These are phyloP conservation scores for Oscheius sp. DNA, from an alignment of 2,888 invertebrate species.

Conservation along the genomic window DNA sequence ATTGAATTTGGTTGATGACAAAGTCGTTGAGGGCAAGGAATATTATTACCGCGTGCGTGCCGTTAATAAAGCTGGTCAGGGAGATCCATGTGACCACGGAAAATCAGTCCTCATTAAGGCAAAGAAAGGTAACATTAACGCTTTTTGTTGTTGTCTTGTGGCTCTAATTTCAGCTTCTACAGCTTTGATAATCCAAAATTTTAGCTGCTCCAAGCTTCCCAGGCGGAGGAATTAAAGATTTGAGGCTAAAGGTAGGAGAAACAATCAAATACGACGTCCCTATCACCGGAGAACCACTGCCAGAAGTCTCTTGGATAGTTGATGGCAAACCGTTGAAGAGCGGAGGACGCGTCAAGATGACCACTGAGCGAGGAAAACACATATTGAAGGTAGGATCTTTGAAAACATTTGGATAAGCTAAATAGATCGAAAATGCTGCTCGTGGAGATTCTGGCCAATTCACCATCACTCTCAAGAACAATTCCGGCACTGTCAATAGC, in stretches of 20 bases:
- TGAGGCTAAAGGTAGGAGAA: constrained; percentile 95
- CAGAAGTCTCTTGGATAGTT: constrained; percentile 86
- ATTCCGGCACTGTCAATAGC: constrained; percentile 89
- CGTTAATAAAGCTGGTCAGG: constrained; percentile 87
- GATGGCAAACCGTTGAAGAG: constrained; percentile 73
- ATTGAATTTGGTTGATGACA: constrained; percentile 63
- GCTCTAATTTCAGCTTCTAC: not conserved
- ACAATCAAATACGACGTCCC: constrained; percentile 91
- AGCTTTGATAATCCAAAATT: constrained; percentile 8
- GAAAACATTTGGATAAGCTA: not conserved
- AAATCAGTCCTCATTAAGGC: constrained; percentile 73
- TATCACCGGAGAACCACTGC: constrained; percentile 95
- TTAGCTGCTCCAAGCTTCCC: constrained; percentile 78
- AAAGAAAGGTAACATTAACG: constrained; percentile 54
- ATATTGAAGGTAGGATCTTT: constrained; percentile 70
- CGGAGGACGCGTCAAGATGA: constrained; percentile 70
- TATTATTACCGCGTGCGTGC: constrained; percentile 76
- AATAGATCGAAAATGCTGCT: constrained; percentile 91
- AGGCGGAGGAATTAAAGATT: constrained; percentile 86
- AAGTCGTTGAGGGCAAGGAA: constrained; percentile 71
- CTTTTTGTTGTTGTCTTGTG: constrained; percentile 20
- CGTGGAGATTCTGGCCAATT: constrained; percentile 90
- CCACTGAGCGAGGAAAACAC: constrained; percentile 70
- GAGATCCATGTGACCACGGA: constrained; percentile 89
- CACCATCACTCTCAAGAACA: constrained; percentile 86